Conservation (phyloP, 2,113 vertebrate genomes). For the Catagonus wagneri region DNA sequence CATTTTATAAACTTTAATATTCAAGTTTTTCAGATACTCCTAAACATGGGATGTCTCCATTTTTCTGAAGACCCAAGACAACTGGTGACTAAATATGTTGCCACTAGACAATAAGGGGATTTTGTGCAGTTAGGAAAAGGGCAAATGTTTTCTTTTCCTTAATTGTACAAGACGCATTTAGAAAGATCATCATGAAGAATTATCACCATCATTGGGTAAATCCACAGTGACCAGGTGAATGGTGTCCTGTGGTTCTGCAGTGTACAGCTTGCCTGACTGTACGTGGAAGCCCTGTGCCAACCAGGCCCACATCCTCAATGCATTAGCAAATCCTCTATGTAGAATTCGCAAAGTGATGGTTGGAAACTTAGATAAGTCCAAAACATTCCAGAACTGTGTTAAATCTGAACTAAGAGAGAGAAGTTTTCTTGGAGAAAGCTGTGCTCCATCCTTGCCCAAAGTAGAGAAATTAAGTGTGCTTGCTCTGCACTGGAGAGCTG, state of each 20-base stretch:
- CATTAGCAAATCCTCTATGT: neutral
- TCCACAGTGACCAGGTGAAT: neutral
- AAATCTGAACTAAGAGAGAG: neutral
- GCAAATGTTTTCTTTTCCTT: neutral
- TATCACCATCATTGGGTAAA: neutral
- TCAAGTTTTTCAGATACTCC: neutral
- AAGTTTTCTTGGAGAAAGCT: neutral
- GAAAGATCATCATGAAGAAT: neutral
- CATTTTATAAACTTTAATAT: neutral
- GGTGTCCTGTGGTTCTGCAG: accelerated
- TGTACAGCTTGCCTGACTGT: neutral
- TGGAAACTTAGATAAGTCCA: neutral
- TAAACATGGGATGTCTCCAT: neutral
- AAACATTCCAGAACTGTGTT: neutral
- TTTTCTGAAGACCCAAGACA: slow-evolving; percentile 11
- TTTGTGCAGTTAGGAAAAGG: neutral
- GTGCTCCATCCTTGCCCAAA: neutral
- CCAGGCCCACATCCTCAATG: neutral
- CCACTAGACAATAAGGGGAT: neutral
- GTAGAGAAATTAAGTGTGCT: neutral
- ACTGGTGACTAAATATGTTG: neutral
- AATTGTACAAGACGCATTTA: neutral
- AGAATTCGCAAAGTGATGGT: neutral
- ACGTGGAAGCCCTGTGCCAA: too few species aligned
- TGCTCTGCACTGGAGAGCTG: neutral